phyloP scores from a whole-genome alignment of 2,113 vertebrate species.

The Percopsis transmontana region DNA sequence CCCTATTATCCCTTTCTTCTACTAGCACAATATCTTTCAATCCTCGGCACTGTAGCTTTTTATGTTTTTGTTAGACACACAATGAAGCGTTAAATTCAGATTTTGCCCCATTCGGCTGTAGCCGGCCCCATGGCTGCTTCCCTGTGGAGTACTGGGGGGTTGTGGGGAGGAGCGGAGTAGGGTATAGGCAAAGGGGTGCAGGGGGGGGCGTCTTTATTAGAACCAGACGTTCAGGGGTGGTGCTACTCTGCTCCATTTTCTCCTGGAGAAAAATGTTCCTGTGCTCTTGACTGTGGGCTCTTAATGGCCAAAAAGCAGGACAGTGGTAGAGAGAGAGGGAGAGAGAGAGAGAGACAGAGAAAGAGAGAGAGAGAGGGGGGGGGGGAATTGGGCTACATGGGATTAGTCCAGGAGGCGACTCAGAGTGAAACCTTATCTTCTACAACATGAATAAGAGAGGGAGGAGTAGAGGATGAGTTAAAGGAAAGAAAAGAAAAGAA shows the following conservation, averaged over 20 bases:
- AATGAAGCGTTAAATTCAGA: slow-evolving; percentile 50
- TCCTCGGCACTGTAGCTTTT: slow-evolving; percentile 24
- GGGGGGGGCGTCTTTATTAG: slow-evolving; percentile 75
- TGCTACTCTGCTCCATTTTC: slow-evolving; percentile 46
- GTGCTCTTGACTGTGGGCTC: slow-evolving; percentile 28
- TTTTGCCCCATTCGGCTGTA: slow-evolving; percentile 52
- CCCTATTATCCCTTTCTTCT: background rate
- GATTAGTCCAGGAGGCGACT: slow-evolving; percentile 64
- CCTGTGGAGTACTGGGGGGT: slow-evolving; percentile 21
- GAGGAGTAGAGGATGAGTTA: slow-evolving; percentile 54
- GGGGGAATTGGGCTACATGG: slow-evolving; percentile 51
- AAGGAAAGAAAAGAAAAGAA: slow-evolving; percentile 14
- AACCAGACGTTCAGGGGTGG: slow-evolving; percentile 79
- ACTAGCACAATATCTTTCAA: slow-evolving; percentile 26
- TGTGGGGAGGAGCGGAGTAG: slow-evolving; percentile 2
- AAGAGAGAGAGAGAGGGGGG: slow-evolving; percentile 10
- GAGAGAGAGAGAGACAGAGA: background rate
- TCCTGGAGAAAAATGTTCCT: slow-evolving; percentile 49
- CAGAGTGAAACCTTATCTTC: slow-evolving; percentile 71
- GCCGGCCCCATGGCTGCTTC: slow-evolving; percentile 61
- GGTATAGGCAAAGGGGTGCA: slow-evolving; percentile 48
- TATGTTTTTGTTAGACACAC: slow-evolving; percentile 40
- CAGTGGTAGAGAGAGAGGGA: slow-evolving; percentile 26
- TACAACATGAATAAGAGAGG: slow-evolving; percentile 44
- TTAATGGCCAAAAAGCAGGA: slow-evolving; percentile 14